Evolutionary conservation across 2,797 vertebrate genomes (phyloP), one percentile per base, ranked within the genome.

Genomic region (Lateolabrax maculatus): DNA sequence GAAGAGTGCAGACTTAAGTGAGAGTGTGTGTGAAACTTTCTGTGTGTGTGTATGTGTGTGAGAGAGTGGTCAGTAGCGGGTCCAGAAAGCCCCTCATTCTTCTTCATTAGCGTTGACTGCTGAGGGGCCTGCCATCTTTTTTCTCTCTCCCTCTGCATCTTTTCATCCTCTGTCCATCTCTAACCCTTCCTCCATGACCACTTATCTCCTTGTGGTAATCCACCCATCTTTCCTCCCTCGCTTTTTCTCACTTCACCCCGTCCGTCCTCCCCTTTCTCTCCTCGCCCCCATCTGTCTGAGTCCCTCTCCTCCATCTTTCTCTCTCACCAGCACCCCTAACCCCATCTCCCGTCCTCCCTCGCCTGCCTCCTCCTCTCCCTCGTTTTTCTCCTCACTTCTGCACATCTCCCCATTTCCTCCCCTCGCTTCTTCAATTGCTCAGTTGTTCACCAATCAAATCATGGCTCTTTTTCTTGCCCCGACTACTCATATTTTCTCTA

Each of bases 41-140:
- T 60, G 51, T 57, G 73, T 73, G 67, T 63, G 63, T 60, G 39
- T 71, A 60, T 67, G 57, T 80, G 69, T 61, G 48, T 75, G 70
- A 43, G 57, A 49, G 31, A 66, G 75, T 75, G 85, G 90, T 90
- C 86, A 87, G 86, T 73, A 80, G 58, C 56, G 63, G 79, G 84
- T 82, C 84, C 84, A 88, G 79, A 49, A 48, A 73, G 58, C 75
- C 76, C 60, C 91, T 90, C 90, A 90, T 93, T 93, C 87, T 90
- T 94, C 92, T 93, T 94, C 90, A 94, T 93, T 94, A 92, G 89
- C 58, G 74, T 36, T 73, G 89, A 90, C 86, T 88, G 87, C 87
- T 80, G 52, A 86, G 88, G 80, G 87, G 81, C 84, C 75, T 41
- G 68, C 60, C 52, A 48, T 84, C 66, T 81, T 58, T 71, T n/a